These are phyloP conservation scores for Cataglyphis cursor DNA, from an alignment of 2,888 invertebrate genomes.

Conservation along the genomic window DNA sequence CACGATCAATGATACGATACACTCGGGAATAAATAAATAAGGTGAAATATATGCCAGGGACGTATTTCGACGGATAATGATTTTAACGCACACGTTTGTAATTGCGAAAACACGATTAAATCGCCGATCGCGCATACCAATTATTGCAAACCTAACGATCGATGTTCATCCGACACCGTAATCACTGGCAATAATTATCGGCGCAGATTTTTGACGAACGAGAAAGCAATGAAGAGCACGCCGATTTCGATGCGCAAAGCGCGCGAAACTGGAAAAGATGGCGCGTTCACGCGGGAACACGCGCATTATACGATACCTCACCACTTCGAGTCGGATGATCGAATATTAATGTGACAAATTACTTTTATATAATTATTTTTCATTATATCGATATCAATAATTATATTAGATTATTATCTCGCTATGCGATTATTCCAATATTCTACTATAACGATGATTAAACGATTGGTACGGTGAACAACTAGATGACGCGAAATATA, in stretches of 20 bases:
- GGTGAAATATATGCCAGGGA: neutral
- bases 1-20: neutral
- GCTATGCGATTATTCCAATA: neutral
- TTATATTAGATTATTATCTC: neutral
- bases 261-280: conserved; percentile 8
- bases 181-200: neutral
- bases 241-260: neutral
- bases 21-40: neutral
- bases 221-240: neutral
- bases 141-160: neutral
- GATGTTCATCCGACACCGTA: neutral
- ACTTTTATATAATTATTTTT: no score
- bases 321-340: neutral
- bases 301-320: neutral
- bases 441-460: neutral
- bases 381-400: neutral
- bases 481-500: neutral
- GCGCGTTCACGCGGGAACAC: neutral
- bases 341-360: neutral
- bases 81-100: neutral
- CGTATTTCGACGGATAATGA: neutral
- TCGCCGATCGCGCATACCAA: neutral
- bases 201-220: neutral
- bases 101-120: neutral
- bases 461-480: neutral